Conservation (phyloP, 2,797 vertebrate species). For the Coccyzus lansbergi region DNA sequence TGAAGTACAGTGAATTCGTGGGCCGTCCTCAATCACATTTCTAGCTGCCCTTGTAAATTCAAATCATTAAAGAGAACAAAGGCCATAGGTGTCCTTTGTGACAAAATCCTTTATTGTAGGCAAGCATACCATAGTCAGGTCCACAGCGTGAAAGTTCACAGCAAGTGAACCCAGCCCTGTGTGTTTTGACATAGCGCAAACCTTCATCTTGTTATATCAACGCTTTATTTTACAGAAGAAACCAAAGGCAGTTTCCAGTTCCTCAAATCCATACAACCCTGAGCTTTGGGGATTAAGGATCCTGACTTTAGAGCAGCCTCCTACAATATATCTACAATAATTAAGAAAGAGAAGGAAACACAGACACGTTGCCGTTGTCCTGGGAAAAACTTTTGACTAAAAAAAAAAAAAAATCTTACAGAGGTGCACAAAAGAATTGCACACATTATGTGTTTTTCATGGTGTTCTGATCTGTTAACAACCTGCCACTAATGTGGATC, state of each 20-base stretch:
- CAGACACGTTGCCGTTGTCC: neutral
- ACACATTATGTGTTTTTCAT: neutral
- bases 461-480: neutral
- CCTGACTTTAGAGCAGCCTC: neutral
- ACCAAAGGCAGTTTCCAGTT: neutral
- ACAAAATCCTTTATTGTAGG: neutral
- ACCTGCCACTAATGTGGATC: neutral
- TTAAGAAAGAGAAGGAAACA: neutral
- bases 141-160: neutral
- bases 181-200: neutral
- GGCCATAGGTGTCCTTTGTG: neutral
- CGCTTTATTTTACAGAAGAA: neutral
- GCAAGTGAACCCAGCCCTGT: neutral
- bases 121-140: neutral
- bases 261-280: neutral
- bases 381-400: neutral
- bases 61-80: neutral
- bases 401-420: neutral
- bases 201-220: neutral
- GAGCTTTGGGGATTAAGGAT: slow-evolving; percentile 14
- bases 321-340: neutral
- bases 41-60: neutral
- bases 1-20: neutral
- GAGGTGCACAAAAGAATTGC: neutral
- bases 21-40: neutral